Evolutionary conservation across 35 echinoderm and acorn worm genomes (phyloP), one percentile per base, ranked within the genome.

Genomic region (Anneissia japonica): DNA sequence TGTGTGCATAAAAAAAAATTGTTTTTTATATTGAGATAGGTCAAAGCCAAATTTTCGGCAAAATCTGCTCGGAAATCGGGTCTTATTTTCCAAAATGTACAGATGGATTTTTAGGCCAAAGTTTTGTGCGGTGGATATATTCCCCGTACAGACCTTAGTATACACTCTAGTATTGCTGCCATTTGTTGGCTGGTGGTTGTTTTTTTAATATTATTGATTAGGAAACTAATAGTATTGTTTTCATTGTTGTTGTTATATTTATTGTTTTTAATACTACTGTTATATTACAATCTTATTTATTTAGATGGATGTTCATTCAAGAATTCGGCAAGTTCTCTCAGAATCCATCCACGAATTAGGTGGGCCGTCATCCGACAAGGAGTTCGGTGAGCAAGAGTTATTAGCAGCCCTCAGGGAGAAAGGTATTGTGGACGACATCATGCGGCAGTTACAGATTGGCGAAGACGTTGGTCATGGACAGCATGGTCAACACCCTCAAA

Each of bases 391-490:
- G 72, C 86, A 86, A 36, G 92, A 99, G 39, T 74, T 99, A 28
- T 36, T 99, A 23, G 75, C 94, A 76, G 92, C 91, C 7, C 82
- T 99, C 19, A 76, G 89, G 31, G 80, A 91, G 21, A 85, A 84
- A 76, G 96, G 96, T 29, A 82, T 99, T 35, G 87, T 99, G 21
- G 96, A 99, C 77, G 96, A 99, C 46, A 86, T 99, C 72, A 93
- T 99, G 90, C 86, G 79, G 35, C 84, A 88, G 46, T 46, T 99
- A 19, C 87, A 99, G 39, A 90, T 99, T 38, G 85, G 83, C 23
- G 45, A 88, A 31, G 55, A 13, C 26, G 4, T 35, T 0, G 55
- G 74, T 5, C 72, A 81, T 14, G 79, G 72, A 36, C 77, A 21
- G 74, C 75, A 46, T 40, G 76, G 74, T 33, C 82, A 77, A 81